Percentiles rank a stretch among this genome's conserved stretches.
Conservation (phyloP, 2,888 invertebrate genomes). For the Antheraea assamensis region DNA sequence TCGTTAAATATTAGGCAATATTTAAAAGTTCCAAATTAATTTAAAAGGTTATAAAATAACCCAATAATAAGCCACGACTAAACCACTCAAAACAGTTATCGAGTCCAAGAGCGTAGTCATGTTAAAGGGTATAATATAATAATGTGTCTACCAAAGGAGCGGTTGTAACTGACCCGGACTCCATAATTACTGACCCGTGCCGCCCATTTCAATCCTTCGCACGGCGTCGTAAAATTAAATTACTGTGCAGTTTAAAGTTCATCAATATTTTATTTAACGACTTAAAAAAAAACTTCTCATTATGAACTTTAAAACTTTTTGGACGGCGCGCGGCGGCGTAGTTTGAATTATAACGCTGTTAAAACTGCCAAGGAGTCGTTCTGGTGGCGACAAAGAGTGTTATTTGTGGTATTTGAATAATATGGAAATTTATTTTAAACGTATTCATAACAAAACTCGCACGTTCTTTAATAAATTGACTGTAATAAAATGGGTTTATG, state of each 20-base stretch:
- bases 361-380: not conserved
- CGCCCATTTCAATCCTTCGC: constrained; percentile 49
- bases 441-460: constrained; percentile 6
- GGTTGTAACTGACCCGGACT: constrained; percentile 31
- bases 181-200: constrained; percentile 48
- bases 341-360: constrained; percentile 5
- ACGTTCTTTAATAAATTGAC: constrained; percentile 1
- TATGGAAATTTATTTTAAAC: not conserved
- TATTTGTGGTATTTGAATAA: constrained; percentile 7
- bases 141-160: constrained; percentile 52
- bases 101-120: constrained; percentile 3
- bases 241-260: constrained; percentile 51
- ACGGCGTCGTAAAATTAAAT: constrained; percentile 52
- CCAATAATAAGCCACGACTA: not conserved
- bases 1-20: too few species aligned
- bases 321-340: not conserved
- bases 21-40: not conserved
- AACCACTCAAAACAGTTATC: constrained; percentile 4
- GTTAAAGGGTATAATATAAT: constrained; percentile 48
- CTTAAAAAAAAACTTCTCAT: constrained; percentile 34
- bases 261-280: constrained; percentile 50
- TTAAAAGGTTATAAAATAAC: not conserved
- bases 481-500: not conserved
- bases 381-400: not conserved
- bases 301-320: constrained; percentile 28